Percentiles rank a stretch among this genome's conserved stretches.
These are phyloP conservation scores for Cataglyphis rosenhaueri DNA, from an alignment of 2,888 invertebrate genomes.

Conservation along the genomic window DNA sequence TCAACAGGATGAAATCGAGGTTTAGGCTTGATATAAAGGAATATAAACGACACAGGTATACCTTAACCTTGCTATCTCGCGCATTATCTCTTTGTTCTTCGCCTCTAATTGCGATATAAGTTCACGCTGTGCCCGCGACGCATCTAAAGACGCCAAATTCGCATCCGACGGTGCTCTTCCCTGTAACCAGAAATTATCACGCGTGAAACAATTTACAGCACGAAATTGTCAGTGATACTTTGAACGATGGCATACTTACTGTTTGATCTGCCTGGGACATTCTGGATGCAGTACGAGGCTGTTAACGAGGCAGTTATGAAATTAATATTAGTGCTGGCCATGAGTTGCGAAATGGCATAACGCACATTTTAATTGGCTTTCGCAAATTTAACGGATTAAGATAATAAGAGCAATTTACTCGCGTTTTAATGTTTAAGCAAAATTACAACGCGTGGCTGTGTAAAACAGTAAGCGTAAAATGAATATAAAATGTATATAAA, in stretches of 20 bases:
- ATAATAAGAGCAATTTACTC: conserved; percentile 1
- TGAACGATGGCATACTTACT: conserved; percentile 76
- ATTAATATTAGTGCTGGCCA: conserved; percentile 63
- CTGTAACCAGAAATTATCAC: conserved; percentile 79
- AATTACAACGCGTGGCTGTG: conserved; percentile 21
- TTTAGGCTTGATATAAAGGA: conserved; percentile 84
- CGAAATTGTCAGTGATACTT: conserved; percentile 8
- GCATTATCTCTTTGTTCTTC: conserved; percentile 98
- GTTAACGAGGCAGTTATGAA: conserved; percentile 65
- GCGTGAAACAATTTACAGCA: background rate
- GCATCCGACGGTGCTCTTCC: conserved; percentile 91
- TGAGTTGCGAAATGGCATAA: conserved; percentile 40
- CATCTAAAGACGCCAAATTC: conserved; percentile 91
- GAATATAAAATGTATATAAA: conserved; percentile 47
- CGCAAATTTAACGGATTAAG: conserved; percentile 36
- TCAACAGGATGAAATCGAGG: conserved; percentile 83
- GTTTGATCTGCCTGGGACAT: conserved; percentile 83
- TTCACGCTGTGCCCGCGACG: conserved; percentile 95
- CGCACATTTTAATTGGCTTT: conserved; percentile 55
- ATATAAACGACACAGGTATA: conserved; percentile 86
- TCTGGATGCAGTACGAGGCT: conserved; percentile 83
- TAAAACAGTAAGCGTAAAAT: conserved; percentile 15
- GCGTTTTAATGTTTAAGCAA: conserved; percentile 35
- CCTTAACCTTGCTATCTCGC: conserved; percentile 96
- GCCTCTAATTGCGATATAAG: conserved; percentile 96